A percentile compares a stretch with the other conserved stretches of the same genome.
phyloP scores from a whole-genome alignment of 2,797 vertebrate species.

The Poeciliopsis infans region DNA sequence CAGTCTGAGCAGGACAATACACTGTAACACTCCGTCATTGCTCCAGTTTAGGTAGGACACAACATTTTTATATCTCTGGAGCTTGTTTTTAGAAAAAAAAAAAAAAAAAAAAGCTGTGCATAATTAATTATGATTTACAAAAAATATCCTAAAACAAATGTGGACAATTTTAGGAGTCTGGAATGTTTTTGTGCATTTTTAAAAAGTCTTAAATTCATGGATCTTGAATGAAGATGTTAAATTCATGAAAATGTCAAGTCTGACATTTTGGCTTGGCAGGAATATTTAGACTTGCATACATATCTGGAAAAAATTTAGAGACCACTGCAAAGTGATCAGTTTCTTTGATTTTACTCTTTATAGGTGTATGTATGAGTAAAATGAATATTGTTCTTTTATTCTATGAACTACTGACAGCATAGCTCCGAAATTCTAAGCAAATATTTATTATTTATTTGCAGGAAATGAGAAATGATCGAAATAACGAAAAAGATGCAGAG shows the following conservation, averaged over 20 bases:
- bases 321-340: too few relatives aligned
- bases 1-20: conserved; percentile 88
- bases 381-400: too few relatives aligned
- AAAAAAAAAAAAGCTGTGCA: not conserved
- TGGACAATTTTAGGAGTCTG: not conserved
- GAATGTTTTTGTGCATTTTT: not conserved
- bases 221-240: not conserved
- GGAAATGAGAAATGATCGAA: too few relatives aligned
- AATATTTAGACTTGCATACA: not conserved
- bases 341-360: too few relatives aligned
- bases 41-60: conserved; percentile 66
- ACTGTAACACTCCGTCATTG: conserved; percentile 84
- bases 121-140: not conserved
- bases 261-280: not conserved
- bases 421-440: too few relatives aligned
- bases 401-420: too few relatives aligned
- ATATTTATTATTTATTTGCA: too few relatives aligned
- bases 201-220: not conserved
- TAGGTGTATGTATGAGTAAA: too few relatives aligned
- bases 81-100: not conserved
- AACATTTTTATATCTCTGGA: not conserved
- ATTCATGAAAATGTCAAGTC: too few relatives aligned
- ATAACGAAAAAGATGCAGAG: too few relatives aligned
- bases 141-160: not conserved
- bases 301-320: too few relatives aligned